Percentiles rank a stretch among this genome's conserved stretches.
These are phyloP conservation scores for Caiman crocodilus DNA, from an alignment of 2,797 vertebrate species.

Conservation along the genomic window DNA sequence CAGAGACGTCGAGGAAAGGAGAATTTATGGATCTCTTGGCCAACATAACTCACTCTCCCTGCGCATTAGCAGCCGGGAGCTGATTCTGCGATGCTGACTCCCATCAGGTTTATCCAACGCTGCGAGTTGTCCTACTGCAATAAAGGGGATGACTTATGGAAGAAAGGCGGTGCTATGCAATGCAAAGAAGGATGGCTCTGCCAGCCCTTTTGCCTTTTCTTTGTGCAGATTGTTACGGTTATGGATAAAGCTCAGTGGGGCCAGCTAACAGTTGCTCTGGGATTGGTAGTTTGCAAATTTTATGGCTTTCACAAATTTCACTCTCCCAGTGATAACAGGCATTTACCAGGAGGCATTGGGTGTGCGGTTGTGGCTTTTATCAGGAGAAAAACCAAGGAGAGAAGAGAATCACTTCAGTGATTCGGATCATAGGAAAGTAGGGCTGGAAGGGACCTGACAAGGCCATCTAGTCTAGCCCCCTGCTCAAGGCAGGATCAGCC, in stretches of 20 bases:
- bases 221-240: neutral
- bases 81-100: neutral
- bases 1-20: no score
- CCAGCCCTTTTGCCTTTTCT: neutral
- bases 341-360: neutral
- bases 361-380: neutral
- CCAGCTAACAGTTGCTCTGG: no score
- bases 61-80: neutral
- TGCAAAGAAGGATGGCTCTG: fast-evolving
- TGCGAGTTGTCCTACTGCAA: no score
- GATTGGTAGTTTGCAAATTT: neutral
- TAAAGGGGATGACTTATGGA: neutral
- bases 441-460: no score
- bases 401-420: neutral
- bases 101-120: neutral
- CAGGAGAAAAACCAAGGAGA: neutral
- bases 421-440: no score
- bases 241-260: no score
- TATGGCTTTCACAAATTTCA: neutral
- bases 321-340: neutral
- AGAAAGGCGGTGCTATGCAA: fast-evolving
- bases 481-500: no score
- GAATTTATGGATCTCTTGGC: neutral
- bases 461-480: no score
- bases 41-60: neutral